A percentile compares a stretch with the other conserved stretches of the same genome.
phyloP scores from a whole-genome alignment of 2,888 invertebrate species.

The Drosophila kanekoi region DNA sequence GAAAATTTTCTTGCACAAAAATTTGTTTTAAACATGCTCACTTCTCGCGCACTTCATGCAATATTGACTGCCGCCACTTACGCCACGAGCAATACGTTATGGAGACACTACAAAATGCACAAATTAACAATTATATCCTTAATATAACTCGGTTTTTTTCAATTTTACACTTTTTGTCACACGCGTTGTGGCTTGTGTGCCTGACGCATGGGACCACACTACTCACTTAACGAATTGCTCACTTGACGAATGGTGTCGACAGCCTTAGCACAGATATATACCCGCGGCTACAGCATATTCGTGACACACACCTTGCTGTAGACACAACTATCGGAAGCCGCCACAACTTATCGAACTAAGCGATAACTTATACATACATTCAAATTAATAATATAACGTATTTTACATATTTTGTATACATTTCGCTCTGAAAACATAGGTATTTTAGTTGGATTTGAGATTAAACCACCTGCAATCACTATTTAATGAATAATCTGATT shows the following conservation, averaged over 20 bases:
- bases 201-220: too few species aligned
- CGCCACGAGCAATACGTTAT: too few species aligned
- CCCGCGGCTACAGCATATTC: fast-evolving
- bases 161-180: neutral
- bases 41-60: too few species aligned
- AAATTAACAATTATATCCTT: neutral
- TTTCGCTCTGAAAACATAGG: too few species aligned
- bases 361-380: neutral
- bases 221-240: too few species aligned
- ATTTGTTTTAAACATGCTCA: too few species aligned
- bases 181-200: neutral
- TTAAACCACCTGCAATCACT: constrained; percentile 8
- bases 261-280: neutral
- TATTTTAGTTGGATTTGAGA: neutral
- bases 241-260: neutral
- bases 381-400: neutral
- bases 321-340: neutral
- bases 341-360: neutral
- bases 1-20: too few species aligned
- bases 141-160: neutral
- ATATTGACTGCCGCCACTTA: too few species aligned
- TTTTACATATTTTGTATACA: neutral
- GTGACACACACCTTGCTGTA: constrained; percentile 1
- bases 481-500: constrained; percentile 56
- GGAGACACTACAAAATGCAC: neutral